Percentiles rank a stretch among this genome's conserved stretches.
Conservation (phyloP, 2,888 invertebrate genomes). For the Hyposoter dolosus region DNA sequence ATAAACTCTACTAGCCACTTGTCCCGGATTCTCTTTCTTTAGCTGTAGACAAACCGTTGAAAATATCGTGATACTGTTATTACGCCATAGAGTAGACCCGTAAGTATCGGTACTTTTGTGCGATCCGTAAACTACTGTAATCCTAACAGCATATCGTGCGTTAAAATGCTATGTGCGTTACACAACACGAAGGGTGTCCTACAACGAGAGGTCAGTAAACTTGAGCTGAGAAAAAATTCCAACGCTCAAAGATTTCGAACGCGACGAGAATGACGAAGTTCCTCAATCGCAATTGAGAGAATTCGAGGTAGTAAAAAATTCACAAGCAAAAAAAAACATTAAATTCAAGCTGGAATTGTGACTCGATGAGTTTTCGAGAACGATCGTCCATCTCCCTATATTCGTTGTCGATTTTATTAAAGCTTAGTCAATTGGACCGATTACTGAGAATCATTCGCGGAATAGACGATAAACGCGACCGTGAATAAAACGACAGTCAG, state of each 20-base stretch:
- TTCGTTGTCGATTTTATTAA: not conserved
- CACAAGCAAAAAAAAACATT: not conserved
- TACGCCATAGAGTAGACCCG: conserved; percentile 8
- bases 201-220: conserved; percentile 10
- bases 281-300: no score
- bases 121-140: conserved; percentile 40
- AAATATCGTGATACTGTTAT: conserved; percentile 41
- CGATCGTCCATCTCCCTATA: not conserved
- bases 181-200: conserved; percentile 1
- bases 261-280: not conserved
- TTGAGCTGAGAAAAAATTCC: not conserved
- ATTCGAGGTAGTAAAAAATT: no score
- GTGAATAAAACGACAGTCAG: not conserved
- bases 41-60: conserved; percentile 27
- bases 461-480: not conserved
- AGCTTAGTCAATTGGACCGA: not conserved
- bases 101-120: conserved; percentile 65
- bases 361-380: not conserved
- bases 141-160: conserved; percentile 33
- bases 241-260: not conserved
- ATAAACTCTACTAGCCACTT: not conserved
- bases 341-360: not conserved
- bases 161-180: conserved; percentile 18
- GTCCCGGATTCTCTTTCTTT: conserved; percentile 21
- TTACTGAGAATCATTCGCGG: not conserved